A percentile compares a stretch with the other conserved stretches of the same genome.
Conservation (phyloP, 2,888 invertebrate genomes). For the Ophion ventricosus region DNA sequence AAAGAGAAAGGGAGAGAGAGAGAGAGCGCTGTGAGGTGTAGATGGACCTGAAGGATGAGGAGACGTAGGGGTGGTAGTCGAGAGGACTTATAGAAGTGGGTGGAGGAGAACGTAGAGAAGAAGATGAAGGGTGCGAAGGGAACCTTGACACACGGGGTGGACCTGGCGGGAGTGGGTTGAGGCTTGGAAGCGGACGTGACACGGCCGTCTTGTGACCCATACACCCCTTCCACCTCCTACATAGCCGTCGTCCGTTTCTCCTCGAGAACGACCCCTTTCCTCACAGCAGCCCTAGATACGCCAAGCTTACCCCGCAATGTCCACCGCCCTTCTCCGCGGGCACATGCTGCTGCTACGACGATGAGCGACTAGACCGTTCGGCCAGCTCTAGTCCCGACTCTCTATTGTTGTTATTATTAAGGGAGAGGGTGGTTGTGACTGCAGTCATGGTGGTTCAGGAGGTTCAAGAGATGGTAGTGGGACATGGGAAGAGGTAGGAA, state of each 20-base stretch:
- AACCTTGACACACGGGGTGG: constrained; percentile 77
- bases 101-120: constrained; percentile 66
- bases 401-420: constrained; percentile 83
- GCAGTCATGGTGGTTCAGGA: constrained; percentile 58
- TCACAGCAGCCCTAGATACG: constrained; percentile 46
- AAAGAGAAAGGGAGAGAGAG: constrained; percentile 37
- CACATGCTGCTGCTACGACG: constrained; percentile 69
- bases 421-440: constrained; percentile 72
- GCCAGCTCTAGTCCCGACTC: constrained; percentile 72
- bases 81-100: constrained; percentile 55
- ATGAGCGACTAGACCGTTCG: constrained; percentile 70
- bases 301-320: constrained; percentile 54
- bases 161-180: constrained; percentile 79
- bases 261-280: constrained; percentile 55
- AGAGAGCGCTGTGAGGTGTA: constrained; percentile 61
- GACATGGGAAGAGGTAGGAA: constrained; percentile 56
- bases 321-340: constrained; percentile 63
- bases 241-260: constrained; percentile 55
- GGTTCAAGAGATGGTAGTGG: constrained; percentile 52
- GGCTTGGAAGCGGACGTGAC: constrained; percentile 81
- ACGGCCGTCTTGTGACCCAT: constrained; percentile 82
- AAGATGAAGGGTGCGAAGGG: constrained; percentile 71
- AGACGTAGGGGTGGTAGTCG: constrained; percentile 62
- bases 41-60: constrained; percentile 55
- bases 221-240: constrained; percentile 70